phyloP scores from a whole-genome alignment of 2,113 vertebrate genomes.

The Prochilodus magdalenae region DNA sequence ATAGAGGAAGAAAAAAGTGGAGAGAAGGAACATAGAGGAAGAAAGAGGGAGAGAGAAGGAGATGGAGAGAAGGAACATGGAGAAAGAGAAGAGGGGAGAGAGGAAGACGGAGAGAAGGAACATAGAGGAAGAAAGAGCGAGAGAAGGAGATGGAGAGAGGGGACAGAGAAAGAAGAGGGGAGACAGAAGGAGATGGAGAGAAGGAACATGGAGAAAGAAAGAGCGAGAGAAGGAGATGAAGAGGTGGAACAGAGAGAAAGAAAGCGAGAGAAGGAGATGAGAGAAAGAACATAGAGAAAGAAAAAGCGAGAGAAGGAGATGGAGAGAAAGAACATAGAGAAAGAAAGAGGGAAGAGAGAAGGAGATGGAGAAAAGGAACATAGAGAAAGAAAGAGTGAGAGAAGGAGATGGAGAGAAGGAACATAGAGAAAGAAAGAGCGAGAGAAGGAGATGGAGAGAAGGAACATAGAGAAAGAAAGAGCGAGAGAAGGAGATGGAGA shows the following conservation, averaged over 20 bases:
- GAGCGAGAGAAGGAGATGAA: background rate
- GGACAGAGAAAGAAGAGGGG: background rate
- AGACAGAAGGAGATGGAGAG: background rate
- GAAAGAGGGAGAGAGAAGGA: background rate
- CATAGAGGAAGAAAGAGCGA: background rate
- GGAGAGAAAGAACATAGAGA: too few relatives aligned
- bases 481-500: background rate
- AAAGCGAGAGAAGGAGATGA: too few relatives aligned
- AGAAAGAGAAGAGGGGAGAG: too few relatives aligned
- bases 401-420: too few relatives aligned
- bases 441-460: background rate
- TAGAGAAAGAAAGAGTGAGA: background rate
- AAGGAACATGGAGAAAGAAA: background rate
- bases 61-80: too few relatives aligned
- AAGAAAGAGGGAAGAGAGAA: too few relatives aligned
- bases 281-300: too few relatives aligned
- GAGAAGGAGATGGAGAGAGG: background rate
- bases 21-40: background rate
- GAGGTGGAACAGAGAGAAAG: too few relatives aligned
- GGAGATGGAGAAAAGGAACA: background rate
- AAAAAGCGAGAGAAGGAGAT: too few relatives aligned
- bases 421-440: too few relatives aligned
- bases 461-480: background rate
- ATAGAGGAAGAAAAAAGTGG: too few relatives aligned
- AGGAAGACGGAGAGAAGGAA: too few relatives aligned